A percentile compares a stretch with the other conserved stretches of the same genome.
These are phyloP conservation scores for Enteromius treurensis DNA, from an alignment of 2,797 vertebrate genomes.

Conservation along the genomic window DNA sequence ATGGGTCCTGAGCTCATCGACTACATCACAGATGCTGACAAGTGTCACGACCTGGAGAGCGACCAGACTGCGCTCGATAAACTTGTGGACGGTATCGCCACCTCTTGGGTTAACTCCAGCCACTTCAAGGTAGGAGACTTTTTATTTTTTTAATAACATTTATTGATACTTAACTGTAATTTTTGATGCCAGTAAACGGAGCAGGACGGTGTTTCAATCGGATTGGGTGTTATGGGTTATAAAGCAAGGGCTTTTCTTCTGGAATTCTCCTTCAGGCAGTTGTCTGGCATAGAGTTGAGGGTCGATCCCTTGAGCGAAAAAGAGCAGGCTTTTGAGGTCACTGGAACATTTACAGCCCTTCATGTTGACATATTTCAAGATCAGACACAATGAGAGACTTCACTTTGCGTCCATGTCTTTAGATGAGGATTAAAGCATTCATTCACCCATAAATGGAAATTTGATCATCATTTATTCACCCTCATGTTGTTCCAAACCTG, in stretches of 20 bases:
- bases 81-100: constrained; percentile 94
- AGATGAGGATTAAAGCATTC: constrained; percentile 12
- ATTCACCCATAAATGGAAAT: constrained; percentile 16
- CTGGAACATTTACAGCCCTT: constrained; percentile 25
- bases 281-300: constrained; percentile 29
- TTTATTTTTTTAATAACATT: neutral
- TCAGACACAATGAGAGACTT: constrained; percentile 20
- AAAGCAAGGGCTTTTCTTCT: constrained; percentile 33
- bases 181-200: neutral
- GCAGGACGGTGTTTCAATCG: neutral
- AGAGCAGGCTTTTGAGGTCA: constrained; percentile 41
- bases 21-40: constrained; percentile 91
- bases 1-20: constrained; percentile 95
- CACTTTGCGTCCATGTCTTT: neutral
- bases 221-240: constrained; percentile 1
- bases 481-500: neutral
- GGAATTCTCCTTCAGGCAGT: constrained; percentile 37
- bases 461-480: neutral
- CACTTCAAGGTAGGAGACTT: constrained; percentile 92
- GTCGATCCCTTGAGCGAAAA: constrained; percentile 18
- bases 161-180: neutral
- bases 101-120: constrained; percentile 97
- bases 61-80: constrained; percentile 96
- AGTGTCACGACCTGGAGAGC: constrained; percentile 92
- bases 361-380: constrained; percentile 14